Conservation (phyloP, 2,797 vertebrate genomes). For the Tarsius wallacei region DNA sequence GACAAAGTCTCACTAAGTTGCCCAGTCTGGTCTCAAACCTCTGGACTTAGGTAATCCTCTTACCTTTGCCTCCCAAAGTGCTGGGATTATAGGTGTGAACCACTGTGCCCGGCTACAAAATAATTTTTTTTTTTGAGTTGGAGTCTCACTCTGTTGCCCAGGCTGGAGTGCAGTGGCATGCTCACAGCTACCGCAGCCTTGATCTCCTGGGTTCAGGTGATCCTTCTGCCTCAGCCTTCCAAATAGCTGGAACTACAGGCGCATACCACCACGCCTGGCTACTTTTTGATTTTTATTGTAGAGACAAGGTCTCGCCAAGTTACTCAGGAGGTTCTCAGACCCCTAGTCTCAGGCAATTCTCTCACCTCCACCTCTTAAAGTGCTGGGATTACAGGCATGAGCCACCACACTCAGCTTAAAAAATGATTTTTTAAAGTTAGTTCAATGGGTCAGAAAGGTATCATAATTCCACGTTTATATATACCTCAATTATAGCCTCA, state of each 20-base stretch:
- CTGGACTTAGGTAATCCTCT: too few species aligned
- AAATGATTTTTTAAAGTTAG: background rate
- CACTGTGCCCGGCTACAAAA: too few species aligned
- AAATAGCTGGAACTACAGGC: background rate
- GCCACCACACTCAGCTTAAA: background rate
- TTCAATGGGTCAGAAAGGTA: background rate
- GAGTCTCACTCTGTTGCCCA: background rate
- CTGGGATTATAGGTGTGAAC: too few species aligned
- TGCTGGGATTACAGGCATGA: background rate
- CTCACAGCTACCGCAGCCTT: background rate
- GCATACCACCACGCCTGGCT: background rate
- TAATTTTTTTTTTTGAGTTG: too few species aligned
- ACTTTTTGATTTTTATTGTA: background rate
- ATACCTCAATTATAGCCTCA: background rate
- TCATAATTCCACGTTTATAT: background rate
- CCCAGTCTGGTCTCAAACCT: background rate
- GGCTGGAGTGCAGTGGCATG: too few species aligned
- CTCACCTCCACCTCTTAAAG: background rate
- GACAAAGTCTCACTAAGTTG: background rate
- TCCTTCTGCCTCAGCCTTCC: background rate
- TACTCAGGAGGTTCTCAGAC: background rate
- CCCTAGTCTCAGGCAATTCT: background rate
- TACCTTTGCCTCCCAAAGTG: too few species aligned
- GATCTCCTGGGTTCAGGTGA: background rate
- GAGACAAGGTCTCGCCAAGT: background rate